Evolutionary conservation across 2,113 vertebrate genomes (phyloP).

Genomic region (Archilochus colubris): DNA sequence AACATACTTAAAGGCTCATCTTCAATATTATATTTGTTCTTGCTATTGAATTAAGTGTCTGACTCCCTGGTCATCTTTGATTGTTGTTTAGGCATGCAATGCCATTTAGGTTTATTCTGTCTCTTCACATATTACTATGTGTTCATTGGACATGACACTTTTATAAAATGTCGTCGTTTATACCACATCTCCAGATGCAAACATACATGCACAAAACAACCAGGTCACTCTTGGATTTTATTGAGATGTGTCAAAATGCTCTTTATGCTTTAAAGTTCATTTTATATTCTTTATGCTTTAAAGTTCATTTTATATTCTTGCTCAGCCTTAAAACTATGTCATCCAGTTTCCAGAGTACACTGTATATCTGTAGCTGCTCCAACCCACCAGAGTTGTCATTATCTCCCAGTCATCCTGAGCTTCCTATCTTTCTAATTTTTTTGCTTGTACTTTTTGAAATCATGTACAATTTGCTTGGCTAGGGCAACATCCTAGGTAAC

Average conservation of each 20-base stretch:
- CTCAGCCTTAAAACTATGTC: background rate
- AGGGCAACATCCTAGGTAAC: background rate
- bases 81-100: background rate
- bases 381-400: background rate
- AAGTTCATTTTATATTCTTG: background rate
- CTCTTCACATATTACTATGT: background rate
- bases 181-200: background rate
- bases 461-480: background rate
- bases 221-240: background rate
- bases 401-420: background rate
- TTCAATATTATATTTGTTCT: background rate
- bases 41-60: background rate
- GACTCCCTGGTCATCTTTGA: background rate
- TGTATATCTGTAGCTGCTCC: background rate
- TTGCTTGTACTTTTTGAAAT: background rate
- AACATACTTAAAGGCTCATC: background rate
- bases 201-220: fast-evolving
- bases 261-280: background rate
- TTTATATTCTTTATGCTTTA: background rate
- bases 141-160: background rate
- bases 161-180: background rate
- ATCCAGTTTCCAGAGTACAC: background rate
- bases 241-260: background rate
- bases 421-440: background rate
- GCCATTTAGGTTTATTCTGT: background rate